phyloP scores from a whole-genome alignment of 2,888 invertebrate genomes.

The Litoditis marina region DNA sequence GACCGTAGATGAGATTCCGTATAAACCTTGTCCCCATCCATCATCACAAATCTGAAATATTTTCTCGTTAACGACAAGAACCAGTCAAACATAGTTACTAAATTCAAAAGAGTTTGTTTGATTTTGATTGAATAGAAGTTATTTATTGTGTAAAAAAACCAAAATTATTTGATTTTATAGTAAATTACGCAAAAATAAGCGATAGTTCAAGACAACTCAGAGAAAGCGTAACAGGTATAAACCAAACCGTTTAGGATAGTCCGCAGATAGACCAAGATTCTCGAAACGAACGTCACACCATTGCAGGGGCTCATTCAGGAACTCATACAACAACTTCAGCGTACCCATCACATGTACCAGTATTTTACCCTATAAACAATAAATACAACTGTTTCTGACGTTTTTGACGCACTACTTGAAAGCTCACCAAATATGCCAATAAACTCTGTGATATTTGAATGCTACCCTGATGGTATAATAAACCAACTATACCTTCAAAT shows the following conservation, averaged over 20 bases:
- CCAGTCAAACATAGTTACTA: no score
- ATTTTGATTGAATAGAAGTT: not conserved
- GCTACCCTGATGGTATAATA: not conserved
- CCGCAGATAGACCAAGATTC: conserved; percentile 56
- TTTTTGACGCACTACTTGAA: not conserved
- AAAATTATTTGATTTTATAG: not conserved
- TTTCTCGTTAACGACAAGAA: no score
- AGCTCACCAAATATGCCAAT: not conserved
- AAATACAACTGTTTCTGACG: not conserved
- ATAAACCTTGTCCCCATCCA: conserved; percentile 61
- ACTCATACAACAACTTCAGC: conserved; percentile 61
- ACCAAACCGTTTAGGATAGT: conserved; percentile 58
- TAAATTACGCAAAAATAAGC: not conserved
- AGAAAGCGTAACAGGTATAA: not conserved
- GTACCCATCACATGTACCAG: conserved; percentile 63
- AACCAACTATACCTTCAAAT: conserved; percentile 54
- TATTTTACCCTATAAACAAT: conserved; percentile 55
- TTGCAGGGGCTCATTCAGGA: conserved; percentile 63
- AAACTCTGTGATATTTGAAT: no score
- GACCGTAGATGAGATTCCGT: conserved; percentile 54
- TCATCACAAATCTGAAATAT: conserved; percentile 58
- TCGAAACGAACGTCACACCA: conserved; percentile 66
- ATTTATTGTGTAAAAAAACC: not conserved
- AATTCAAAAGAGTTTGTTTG: conserved; percentile 1
- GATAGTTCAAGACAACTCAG: not conserved